Percentiles rank a stretch among this genome's conserved stretches.
These are phyloP conservation scores for Mesocentrotus franciscanus DNA, from an alignment of 53 echinoderm and acorn worm genomes.

Conservation along the genomic window DNA sequence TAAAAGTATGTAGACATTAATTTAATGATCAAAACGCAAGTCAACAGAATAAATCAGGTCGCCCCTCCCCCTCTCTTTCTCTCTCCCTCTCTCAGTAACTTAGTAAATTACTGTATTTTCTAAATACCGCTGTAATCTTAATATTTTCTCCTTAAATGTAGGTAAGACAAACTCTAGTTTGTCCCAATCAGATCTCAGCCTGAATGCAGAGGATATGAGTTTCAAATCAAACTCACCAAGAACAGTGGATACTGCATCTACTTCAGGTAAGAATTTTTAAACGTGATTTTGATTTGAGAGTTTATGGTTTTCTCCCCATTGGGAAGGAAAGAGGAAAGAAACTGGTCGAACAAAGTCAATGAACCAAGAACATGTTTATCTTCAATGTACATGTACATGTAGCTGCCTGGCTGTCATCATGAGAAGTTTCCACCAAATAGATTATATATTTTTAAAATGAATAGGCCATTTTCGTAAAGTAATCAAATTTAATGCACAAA, in stretches of 20 bases:
- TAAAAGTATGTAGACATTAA: too few relatives aligned
- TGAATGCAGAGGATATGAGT: conserved; percentile 46
- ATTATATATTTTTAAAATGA: too few relatives aligned
- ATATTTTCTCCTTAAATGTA: not conserved
- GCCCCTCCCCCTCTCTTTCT: too few relatives aligned
- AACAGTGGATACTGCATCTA: conserved; percentile 55
- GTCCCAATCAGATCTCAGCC: conserved; percentile 45
- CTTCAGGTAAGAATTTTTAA: conserved; percentile 3
- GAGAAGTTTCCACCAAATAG: not conserved
- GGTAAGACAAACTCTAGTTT: conserved; percentile 57
- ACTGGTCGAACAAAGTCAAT: not conserved
- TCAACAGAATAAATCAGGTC: too few relatives aligned
- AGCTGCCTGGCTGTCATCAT: not conserved
- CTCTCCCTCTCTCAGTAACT: not conserved
- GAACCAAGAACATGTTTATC: not conserved
- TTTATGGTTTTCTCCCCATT: not conserved
- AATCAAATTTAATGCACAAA: too few relatives aligned
- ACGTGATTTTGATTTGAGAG: not conserved
- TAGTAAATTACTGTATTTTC: not conserved
- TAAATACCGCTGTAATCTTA: not conserved
- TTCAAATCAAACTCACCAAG: conserved; percentile 57
- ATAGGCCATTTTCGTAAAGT: too few relatives aligned
- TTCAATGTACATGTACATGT: not conserved
- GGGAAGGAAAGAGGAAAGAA: not conserved
- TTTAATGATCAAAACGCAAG: too few relatives aligned